Evolutionary conservation across 2,888 invertebrate species (phyloP).

Genomic region (Meloe dianella): DNA sequence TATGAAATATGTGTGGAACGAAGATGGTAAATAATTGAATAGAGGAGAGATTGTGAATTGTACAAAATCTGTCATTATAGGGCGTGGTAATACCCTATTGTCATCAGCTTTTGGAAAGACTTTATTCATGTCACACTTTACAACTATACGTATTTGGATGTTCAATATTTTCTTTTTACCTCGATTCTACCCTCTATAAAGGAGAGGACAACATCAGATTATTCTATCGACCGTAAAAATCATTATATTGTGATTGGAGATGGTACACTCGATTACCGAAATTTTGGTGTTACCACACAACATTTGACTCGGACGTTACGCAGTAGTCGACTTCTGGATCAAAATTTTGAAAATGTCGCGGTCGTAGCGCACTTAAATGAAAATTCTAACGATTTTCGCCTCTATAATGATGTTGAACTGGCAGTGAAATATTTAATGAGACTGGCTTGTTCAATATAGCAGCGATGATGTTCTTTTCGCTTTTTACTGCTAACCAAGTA

Average conservation of each 20-base stretch:
- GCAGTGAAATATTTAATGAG: background rate
- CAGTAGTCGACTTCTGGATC: background rate
- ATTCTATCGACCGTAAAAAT: constrained; percentile 2
- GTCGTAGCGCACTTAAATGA: too few relatives aligned
- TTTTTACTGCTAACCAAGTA: background rate
- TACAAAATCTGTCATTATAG: constrained; percentile 40
- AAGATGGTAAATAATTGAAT: background rate
- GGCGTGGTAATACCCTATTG: constrained; percentile 45
- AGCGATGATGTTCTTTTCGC: background rate
- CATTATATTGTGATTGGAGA: background rate
- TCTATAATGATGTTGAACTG: background rate
- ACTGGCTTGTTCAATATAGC: background rate
- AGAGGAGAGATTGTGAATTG: constrained; percentile 27
- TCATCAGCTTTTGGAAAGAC: constrained; percentile 43
- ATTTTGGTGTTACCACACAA: too few relatives aligned
- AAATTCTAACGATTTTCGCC: background rate
- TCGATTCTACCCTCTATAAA: background rate
- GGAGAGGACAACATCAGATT: background rate
- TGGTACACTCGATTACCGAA: too few relatives aligned
- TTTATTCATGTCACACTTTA: constrained; percentile 40
- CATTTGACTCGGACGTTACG: background rate
- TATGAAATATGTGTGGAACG: background rate
- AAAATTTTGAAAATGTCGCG: too few relatives aligned
- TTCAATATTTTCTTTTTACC: background rate
- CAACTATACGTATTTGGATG: background rate